Conservation (phyloP, 2,888 invertebrate species). For the Schrankia costaestrigalis region DNA sequence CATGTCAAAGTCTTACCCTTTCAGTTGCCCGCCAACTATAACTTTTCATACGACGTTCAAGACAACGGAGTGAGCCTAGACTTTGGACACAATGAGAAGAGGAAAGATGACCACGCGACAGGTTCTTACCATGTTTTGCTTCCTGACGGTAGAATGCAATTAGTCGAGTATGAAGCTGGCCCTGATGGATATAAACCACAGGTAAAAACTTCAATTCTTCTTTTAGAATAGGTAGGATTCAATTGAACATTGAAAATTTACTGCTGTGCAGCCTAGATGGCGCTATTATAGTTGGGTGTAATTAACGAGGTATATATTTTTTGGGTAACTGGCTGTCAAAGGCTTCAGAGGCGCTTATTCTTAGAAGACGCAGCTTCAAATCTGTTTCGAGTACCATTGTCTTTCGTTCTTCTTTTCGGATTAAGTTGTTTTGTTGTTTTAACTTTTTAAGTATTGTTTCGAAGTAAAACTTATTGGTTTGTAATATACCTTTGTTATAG, state of each 20-base stretch:
- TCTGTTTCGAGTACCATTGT: too few relatives aligned
- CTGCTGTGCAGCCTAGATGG: too few relatives aligned
- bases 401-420: too few relatives aligned
- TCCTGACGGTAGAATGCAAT: slow-evolving; percentile 83
- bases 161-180: slow-evolving; percentile 83
- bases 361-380: too few relatives aligned
- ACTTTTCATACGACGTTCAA: slow-evolving; percentile 83
- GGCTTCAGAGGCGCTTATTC: too few relatives aligned
- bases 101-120: slow-evolving; percentile 82
- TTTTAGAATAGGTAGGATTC: background rate
- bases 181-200: slow-evolving; percentile 82
- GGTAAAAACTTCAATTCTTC: slow-evolving; percentile 43
- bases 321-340: too few relatives aligned
- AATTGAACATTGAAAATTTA: background rate
- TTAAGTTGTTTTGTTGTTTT: too few relatives aligned
- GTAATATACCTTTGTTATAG: slow-evolving; percentile 29
- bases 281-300: too few relatives aligned
- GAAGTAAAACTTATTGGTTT: too few relatives aligned
- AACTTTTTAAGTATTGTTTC: too few relatives aligned
- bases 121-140: slow-evolving; percentile 84
- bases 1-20: slow-evolving; percentile 4
- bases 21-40: slow-evolving; percentile 83
- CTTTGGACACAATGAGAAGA: slow-evolving; percentile 83
- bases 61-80: slow-evolving; percentile 79
- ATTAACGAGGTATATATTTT: too few relatives aligned